Percentiles rank a stretch among this genome's conserved stretches.
Conservation (phyloP, 2,113 vertebrate genomes). For the Scophthalmus maximus region DNA sequence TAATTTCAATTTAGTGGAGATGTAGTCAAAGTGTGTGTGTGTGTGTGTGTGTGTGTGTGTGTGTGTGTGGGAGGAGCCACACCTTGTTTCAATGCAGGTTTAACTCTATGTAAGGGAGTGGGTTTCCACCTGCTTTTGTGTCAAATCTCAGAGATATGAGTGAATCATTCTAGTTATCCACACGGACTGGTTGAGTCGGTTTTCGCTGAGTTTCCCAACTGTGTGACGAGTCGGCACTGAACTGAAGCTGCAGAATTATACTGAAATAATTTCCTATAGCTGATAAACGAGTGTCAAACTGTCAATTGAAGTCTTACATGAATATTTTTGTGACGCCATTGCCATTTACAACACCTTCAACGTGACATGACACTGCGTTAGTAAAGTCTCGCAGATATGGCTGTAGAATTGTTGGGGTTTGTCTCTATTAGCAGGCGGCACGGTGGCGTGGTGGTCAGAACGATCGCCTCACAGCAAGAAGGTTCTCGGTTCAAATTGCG, state of each 20-base stretch:
- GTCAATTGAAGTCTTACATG: no score
- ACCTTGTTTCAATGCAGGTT: background rate
- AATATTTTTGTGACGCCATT: no score
- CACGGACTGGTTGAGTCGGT: slow-evolving; percentile 34
- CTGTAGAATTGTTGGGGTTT: no score
- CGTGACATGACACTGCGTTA: no score
- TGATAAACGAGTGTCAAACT: background rate
- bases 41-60: no score
- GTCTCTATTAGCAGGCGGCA: no score
- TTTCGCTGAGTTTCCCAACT: slow-evolving; percentile 9
- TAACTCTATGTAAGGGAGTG: background rate
- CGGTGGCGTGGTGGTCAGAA: no score
- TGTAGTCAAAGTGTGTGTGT: background rate
- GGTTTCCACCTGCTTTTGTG: background rate
- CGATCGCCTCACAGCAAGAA: no score
- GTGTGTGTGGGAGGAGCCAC: background rate
- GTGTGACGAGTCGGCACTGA: background rate
- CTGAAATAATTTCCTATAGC: background rate
- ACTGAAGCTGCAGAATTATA: background rate
- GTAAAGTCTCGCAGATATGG: no score
- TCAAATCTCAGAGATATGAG: background rate
- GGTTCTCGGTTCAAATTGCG: no score
- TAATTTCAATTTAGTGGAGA: no score
- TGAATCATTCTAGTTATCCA: background rate
- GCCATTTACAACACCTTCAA: background rate